Evolutionary conservation across 2,797 vertebrate genomes (phyloP), one percentile per base, ranked within the genome.

Genomic region (Galago senegalensis): DNA sequence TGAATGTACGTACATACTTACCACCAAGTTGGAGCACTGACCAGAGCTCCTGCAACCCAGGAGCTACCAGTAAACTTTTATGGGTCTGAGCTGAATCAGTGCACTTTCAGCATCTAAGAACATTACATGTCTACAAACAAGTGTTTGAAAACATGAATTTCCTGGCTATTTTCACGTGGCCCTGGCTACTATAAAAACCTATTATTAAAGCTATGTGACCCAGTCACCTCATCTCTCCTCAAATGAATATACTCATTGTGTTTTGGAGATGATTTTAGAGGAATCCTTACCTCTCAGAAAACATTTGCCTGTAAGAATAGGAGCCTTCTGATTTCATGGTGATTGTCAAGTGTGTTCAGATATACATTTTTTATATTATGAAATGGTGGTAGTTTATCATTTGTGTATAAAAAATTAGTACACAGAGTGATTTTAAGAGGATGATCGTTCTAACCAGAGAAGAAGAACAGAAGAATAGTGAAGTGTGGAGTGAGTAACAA

Each of bases 361-460:
- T 58, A 43, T 11, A 60, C 23, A 67, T 40, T 76, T 91, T 93
- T 43, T 92, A 69, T 77, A 10, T 43, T 29, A 40, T 65, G 31
- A 37, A 94, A 77, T 23, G 12, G 82, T 67, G 31, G 31, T 23
- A 60, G 9, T 10, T 79, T 80, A 31, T 34, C 5, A 79, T 70
- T 93, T 95, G 18, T 5, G 81, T 89, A n/a, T 56, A 76, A 92
- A 79, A 53, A 49, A 63, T 83, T 5, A 87, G 5, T 80, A 67
- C 7, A 37, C 58, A 65, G 63, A 67, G 29, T 80, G 23, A 43
- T 49, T 96, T 69, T 70, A 37, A 80, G 14, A 72, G 14, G 1
- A 34, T 37, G 4, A 37, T 63, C 0, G 40, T 83, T 34, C 8
- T 76, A 72, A 70, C 53, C 5, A 93, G 5, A 5, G 12, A 58